These are phyloP conservation scores for Diadema setosum DNA, from an alignment of 35 echinoderm and acorn worm genomes.

Conservation along the genomic window DNA sequence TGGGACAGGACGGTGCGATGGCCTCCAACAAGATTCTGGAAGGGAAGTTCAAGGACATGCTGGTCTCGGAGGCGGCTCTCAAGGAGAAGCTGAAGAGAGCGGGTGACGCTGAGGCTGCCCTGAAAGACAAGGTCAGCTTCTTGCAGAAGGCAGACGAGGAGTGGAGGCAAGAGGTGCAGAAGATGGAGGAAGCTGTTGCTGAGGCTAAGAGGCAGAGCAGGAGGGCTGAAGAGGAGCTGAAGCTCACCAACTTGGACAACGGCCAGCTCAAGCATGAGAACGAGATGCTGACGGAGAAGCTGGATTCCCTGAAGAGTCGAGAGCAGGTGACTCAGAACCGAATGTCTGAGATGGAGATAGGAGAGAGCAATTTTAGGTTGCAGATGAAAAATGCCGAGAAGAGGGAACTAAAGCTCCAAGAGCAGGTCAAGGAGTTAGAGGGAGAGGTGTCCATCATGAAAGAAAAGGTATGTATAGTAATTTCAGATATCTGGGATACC, in stretches of 20 bases:
- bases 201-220: constrained; percentile 39
- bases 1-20: background rate
- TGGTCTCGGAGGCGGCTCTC: background rate
- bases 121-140: constrained; percentile 8
- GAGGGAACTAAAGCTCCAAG: constrained; percentile 14
- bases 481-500: no score
- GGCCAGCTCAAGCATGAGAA: constrained; percentile 67
- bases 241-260: constrained; percentile 48
- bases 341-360: constrained; percentile 23
- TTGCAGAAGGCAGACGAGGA: background rate
- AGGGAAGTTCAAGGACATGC: constrained; percentile 10
- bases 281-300: constrained; percentile 60
- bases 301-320: background rate
- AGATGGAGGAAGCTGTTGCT: constrained; percentile 33
- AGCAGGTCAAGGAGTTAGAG: constrained; percentile 35
- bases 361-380: background rate
- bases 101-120: background rate
- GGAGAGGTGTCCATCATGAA: constrained; percentile 1
- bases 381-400: constrained; percentile 16
- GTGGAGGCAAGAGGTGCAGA: constrained; percentile 10
- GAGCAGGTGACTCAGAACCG: constrained; percentile 20
- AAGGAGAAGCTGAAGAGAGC: constrained; percentile 23
- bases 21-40: background rate
- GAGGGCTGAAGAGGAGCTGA: constrained; percentile 28
- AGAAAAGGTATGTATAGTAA: constrained; percentile 27